Base-by-base conservation (phyloP, 2,888 invertebrate genomes). In the Zonitis immaculata region DNA sequence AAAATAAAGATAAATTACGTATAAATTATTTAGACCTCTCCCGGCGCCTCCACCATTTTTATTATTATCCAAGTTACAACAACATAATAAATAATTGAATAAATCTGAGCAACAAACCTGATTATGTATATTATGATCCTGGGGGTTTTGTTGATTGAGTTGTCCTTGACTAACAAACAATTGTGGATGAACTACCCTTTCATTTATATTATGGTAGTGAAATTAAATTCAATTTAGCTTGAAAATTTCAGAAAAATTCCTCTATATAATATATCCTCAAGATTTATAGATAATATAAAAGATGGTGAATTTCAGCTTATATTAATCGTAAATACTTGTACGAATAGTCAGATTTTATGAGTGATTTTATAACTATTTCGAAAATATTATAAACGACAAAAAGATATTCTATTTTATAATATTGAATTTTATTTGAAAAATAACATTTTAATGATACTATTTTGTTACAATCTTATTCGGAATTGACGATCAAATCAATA, bases 241-340 rank as follows among this genome's bases (percentile, higher is more conserved):
- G n/a, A n/a, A n/a, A n/a, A n/a, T n/a, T n/a, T n/a, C n/a, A n/a
- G n/a, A n/a, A n/a, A n/a, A n/a, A n/a, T n/a, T n/a, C n/a, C n/a
- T n/a, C n/a, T n/a, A n/a, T n/a, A n/a, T n/a, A n/a, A n/a, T n/a
- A n/a, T n/a, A n/a, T n/a, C n/a, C n/a, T n/a, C n/a, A n/a, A n/a
- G 9, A 9, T 27, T 27, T 27, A 27, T 27, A 9, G 7, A 8
- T 27, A 27, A 27, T 28, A n/a, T n/a, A 28, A n/a, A n/a, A n/a
- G n/a, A 11, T n/a, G 6, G 7, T 3, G 14, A 32, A 32, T 14
- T 4, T 5, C n/a, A 9, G n/a, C 9, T 52, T 44, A 49, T 49
- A 56, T 56, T 56, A 49, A 49, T 56, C 56, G 52, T 49, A 48
- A 55, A 56, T 56, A 52, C n/a, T 42, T 52, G 49, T 49, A 47